A percentile compares a stretch with the other conserved stretches of the same genome.
Conservation (phyloP, 35 echinoderm and acorn worm genomes). For the Amphiura filiformis region DNA sequence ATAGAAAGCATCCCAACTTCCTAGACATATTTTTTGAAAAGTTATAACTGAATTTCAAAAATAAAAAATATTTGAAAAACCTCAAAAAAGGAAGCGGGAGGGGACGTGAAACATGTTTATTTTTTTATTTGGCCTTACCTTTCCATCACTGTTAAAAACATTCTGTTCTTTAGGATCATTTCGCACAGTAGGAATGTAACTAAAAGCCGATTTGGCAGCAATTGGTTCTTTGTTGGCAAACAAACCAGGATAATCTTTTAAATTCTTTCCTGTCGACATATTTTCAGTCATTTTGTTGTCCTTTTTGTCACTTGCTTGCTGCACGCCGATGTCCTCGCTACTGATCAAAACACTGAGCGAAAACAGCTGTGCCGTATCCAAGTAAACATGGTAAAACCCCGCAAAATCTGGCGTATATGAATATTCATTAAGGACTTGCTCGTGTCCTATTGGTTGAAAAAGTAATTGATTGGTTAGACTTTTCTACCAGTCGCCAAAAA, state of each 20-base stretch:
- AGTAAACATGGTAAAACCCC: not conserved
- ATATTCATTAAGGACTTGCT: not conserved
- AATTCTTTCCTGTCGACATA: not conserved
- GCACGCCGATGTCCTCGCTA: not conserved
- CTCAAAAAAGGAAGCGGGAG: too few relatives aligned
- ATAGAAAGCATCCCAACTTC: too few relatives aligned
- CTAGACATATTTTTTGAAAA: too few relatives aligned
- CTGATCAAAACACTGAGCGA: not conserved
- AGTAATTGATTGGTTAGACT: conserved; percentile 5
- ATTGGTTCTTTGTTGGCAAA: conserved; percentile 90
- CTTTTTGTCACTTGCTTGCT: not conserved
- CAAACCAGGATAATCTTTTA: conserved; percentile 67
- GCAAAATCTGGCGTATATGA: conserved; percentile 1
- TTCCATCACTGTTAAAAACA: conserved; percentile 75
- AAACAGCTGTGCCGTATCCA: not conserved
- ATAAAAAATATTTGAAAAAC: too few relatives aligned
- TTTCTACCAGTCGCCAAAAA: not conserved
- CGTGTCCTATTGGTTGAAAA: not conserved
- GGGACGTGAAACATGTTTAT: too few relatives aligned
- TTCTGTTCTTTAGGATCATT: conserved; percentile 49
- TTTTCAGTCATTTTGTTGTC: not conserved
- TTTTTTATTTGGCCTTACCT: too few relatives aligned
- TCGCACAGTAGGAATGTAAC: conserved; percentile 80
- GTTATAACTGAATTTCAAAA: too few relatives aligned
- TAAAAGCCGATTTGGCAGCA: conserved; percentile 92